These are phyloP conservation scores for Xiphophorus birchmanni DNA, from an alignment of 2,797 vertebrate genomes.

Conservation along the genomic window DNA sequence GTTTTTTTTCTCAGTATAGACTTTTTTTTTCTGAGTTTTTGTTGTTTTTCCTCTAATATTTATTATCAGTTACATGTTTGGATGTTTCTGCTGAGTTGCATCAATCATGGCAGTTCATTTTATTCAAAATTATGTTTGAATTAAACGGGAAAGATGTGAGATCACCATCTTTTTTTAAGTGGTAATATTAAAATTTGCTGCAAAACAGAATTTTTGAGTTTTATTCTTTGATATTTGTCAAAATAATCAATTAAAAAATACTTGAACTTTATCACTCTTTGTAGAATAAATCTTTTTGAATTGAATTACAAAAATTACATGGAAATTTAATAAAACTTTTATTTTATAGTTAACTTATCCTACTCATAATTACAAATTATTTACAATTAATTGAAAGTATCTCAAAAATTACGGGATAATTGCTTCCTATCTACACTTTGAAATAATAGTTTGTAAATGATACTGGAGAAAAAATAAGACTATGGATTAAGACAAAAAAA, in stretches of 20 bases:
- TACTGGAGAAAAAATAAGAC: neutral
- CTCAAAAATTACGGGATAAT: neutral
- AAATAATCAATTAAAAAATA: neutral
- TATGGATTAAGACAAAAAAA: no score
- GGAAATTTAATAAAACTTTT: neutral
- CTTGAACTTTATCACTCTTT: neutral
- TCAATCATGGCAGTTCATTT: neutral
- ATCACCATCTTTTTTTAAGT: neutral
- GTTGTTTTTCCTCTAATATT: neutral
- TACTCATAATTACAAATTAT: neutral
- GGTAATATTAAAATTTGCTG: neutral
- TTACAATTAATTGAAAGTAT: neutral
- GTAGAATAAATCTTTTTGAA: neutral
- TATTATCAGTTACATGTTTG: neutral
- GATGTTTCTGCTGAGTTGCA: neutral
- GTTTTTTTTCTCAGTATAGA: neutral
- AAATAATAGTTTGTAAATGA: neutral
- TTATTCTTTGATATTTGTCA: neutral
- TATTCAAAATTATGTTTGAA: neutral
- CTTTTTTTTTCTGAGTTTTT: neutral
- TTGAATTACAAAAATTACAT: neutral
- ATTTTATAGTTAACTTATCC: neutral
- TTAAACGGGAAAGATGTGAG: neutral
- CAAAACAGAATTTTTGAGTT: neutral
- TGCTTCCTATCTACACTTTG: neutral